Evolutionary conservation across 2,888 invertebrate genomes (phyloP), one percentile per base, ranked within the genome.

Genomic region (Euzophera pinguis): DNA sequence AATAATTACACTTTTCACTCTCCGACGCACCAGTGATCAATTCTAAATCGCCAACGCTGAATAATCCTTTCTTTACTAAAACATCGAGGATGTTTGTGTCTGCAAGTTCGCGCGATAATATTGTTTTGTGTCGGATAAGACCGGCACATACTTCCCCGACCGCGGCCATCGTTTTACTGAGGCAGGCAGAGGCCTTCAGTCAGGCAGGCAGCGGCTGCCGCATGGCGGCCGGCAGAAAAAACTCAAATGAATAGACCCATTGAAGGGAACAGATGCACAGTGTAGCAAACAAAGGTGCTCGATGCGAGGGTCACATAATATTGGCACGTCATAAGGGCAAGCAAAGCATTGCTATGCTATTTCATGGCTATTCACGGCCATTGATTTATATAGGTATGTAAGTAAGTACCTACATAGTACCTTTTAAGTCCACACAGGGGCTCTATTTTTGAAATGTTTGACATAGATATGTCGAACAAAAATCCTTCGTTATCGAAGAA

Each of bases 51-150:
- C 91, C 90, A 60, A 92, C 83, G 67, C 87, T 92, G 57, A 93
- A 90, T 60, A 93, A 89, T 48, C 93, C 92, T 69, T 93, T 93
- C 73, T 93, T 93, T 52, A 93, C 92, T 55, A 93, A 84, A 59
- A 92, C 91, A 58, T 92, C 91, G 62, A 93, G 71, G 50, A 93
- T 81, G 75, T 93, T 92, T 58, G 93, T 93, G 61, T 92, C 91
- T 69, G 91, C 88, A 63, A 93, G 75, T 84, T 93, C 93, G 56
- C 91, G 91, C 67, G 93, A 87, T 66, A 93, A 90, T 56, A 92
- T 91, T 47, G 91, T 85, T 79, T 92, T 92, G 78, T 93, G 93
- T 52, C 93, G 91, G 64, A 91, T 85, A 54, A 93, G 82, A 60
- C 93, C 87, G 65, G 92, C 91, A 75, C 92, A 92, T 62, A 93